phyloP scores from a whole-genome alignment of 2,113 vertebrate genomes.

The Amphiprion percula region DNA sequence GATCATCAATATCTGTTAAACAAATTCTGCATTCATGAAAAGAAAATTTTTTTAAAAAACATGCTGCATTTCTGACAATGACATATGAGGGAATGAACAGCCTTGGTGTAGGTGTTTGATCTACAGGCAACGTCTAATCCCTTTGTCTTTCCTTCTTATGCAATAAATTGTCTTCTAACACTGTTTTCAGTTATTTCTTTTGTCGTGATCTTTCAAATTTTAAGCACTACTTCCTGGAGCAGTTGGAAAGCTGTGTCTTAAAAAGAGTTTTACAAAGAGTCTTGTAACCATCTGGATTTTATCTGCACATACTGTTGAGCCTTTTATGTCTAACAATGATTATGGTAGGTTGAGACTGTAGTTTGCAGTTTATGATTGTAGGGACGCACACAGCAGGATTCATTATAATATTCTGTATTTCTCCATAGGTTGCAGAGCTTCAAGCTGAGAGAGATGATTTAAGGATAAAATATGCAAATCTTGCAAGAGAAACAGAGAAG shows the following conservation, averaged over 20 bases:
- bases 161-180: no score
- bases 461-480: conserved; percentile 78
- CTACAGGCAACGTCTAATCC: no score
- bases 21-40: no score
- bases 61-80: no score
- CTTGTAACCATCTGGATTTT: not conserved
- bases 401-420: not conserved
- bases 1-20: no score
- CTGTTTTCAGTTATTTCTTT: no score
- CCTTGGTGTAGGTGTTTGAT: no score
- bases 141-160: not conserved
- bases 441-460: conserved; percentile 82
- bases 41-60: no score
- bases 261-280: no score
- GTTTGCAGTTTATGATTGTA: not conserved
- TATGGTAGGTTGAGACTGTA: not conserved
- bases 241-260: not conserved
- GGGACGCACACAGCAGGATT: not conserved
- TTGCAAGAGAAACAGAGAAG: conserved; percentile 79
- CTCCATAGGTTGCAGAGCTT: conserved; percentile 83
- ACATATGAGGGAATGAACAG: no score
- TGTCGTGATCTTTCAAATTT: no score
- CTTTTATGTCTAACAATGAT: not conserved
- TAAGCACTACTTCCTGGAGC: no score
- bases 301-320: not conserved